These are phyloP conservation scores for Esperia sulphurella DNA, from an alignment of 2,888 invertebrate species.

Conservation along the genomic window DNA sequence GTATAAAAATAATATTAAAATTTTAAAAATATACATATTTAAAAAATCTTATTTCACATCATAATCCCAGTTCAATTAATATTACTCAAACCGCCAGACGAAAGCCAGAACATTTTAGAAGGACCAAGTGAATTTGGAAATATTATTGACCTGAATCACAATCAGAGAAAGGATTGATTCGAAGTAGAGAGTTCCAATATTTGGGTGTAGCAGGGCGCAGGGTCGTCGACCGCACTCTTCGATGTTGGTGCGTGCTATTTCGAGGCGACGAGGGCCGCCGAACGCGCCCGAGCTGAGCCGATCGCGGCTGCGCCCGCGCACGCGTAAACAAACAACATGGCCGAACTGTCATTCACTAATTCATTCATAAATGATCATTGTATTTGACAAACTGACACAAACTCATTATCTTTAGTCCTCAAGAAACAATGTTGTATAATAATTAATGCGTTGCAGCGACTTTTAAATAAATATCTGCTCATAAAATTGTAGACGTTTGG, in stretches of 20 bases:
- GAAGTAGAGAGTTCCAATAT: constrained; percentile 65
- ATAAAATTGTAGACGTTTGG: too few relatives aligned
- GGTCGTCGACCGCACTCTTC: constrained; percentile 72
- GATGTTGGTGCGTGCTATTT: constrained; percentile 72
- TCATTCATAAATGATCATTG: constrained; percentile 73
- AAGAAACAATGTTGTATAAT: constrained; percentile 1
- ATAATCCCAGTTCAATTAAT: not conserved
- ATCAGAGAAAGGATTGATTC: constrained; percentile 56
- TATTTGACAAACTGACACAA: constrained; percentile 61
- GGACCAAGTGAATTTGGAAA: not conserved
- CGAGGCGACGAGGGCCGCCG: constrained; percentile 61
- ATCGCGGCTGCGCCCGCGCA: constrained; percentile 53
- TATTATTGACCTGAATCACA: constrained; percentile 31
- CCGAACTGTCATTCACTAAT: constrained; percentile 76
- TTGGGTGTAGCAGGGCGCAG: constrained; percentile 69
- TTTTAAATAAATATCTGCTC: not conserved
- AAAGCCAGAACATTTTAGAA: not conserved
- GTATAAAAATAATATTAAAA: too few relatives aligned
- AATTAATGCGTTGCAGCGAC: too few relatives aligned
- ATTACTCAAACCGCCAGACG: too few relatives aligned
- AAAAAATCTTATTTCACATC: not conserved
- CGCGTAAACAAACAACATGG: constrained; percentile 76
- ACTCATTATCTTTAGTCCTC: constrained; percentile 39
- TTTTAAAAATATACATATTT: too few relatives aligned
- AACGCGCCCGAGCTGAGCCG: constrained; percentile 56